A percentile compares a stretch with the other conserved stretches of the same genome.
These are phyloP conservation scores for Creontiades dilutus DNA, from an alignment of 2,888 invertebrate genomes.

Conservation along the genomic window DNA sequence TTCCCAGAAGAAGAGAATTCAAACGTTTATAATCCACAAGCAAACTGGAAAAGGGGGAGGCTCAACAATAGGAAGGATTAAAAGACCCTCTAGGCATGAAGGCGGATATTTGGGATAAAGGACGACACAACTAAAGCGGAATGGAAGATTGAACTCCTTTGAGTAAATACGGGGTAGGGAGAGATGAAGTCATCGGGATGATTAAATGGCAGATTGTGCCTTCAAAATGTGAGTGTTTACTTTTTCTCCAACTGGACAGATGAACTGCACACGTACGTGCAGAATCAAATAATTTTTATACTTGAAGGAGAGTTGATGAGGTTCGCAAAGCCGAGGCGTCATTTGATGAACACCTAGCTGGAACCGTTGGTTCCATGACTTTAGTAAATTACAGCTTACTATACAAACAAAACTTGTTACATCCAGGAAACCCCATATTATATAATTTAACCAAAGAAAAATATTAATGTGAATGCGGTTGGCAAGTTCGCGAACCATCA, in stretches of 20 bases:
- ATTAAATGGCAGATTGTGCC: not conserved
- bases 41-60: constrained; percentile 51
- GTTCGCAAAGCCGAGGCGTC: too few relatives aligned
- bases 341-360: too few relatives aligned
- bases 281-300: too few relatives aligned
- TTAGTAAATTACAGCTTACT: too few relatives aligned
- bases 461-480: too few relatives aligned
- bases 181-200: not conserved
- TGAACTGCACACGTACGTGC: not conserved
- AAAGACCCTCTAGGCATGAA: constrained; percentile 51
- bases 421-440: too few relatives aligned
- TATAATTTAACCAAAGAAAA: too few relatives aligned
- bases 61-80: constrained; percentile 47
- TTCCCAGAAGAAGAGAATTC: constrained; percentile 37
- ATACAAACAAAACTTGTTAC: too few relatives aligned
- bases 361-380: too few relatives aligned
- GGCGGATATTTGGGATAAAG: constrained; percentile 42
- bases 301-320: too few relatives aligned
- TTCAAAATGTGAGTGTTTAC: not conserved
- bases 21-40: constrained; percentile 64
- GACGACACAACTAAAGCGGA: constrained; percentile 39
- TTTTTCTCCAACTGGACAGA: not conserved
- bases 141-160: not conserved
- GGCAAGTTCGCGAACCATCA: too few relatives aligned
- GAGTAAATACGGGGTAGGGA: constrained; percentile 21